A percentile compares a stretch with the other conserved stretches of the same genome.
Conservation (phyloP, 2,888 invertebrate genomes). For the Eulithis testata region DNA sequence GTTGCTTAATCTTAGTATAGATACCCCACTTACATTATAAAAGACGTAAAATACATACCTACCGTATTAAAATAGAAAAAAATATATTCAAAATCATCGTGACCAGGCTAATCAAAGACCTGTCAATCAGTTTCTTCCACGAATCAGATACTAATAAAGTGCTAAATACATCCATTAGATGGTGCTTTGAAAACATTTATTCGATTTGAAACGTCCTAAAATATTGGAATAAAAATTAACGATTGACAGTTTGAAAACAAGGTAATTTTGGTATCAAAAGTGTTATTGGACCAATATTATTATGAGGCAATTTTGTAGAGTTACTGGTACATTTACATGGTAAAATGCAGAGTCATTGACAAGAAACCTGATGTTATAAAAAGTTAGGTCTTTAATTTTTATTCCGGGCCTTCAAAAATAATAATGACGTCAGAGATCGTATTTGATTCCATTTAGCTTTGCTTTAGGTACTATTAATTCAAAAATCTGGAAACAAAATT, state of each 20-base stretch:
- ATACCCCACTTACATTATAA: no score
- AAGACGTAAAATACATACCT: no score
- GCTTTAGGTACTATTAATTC: no score
- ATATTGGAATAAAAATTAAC: not conserved
- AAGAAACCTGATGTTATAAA: no score
- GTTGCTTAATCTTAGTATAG: no score
- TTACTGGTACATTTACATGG: no score
- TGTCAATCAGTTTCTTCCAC: not conserved
- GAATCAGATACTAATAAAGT: not conserved
- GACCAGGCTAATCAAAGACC: not conserved
- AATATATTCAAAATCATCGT: slow-evolving; percentile 1
- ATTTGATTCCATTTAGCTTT: no score
- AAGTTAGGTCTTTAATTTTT: no score
- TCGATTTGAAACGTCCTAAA: not conserved
- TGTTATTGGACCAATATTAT: not conserved
- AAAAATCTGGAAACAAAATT: no score
- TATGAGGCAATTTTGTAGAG: not conserved
- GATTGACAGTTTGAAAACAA: slow-evolving; percentile 1
- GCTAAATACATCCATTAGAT: not conserved
- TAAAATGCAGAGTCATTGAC: no score
- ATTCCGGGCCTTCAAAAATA: no score
- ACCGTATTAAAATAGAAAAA: not conserved
- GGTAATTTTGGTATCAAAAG: not conserved
- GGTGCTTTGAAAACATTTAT: not conserved
- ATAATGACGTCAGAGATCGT: no score